Evolutionary conservation across 1,140 invertebrate genomes (phyloP).

Genomic region (Neelides sp.): DNA sequence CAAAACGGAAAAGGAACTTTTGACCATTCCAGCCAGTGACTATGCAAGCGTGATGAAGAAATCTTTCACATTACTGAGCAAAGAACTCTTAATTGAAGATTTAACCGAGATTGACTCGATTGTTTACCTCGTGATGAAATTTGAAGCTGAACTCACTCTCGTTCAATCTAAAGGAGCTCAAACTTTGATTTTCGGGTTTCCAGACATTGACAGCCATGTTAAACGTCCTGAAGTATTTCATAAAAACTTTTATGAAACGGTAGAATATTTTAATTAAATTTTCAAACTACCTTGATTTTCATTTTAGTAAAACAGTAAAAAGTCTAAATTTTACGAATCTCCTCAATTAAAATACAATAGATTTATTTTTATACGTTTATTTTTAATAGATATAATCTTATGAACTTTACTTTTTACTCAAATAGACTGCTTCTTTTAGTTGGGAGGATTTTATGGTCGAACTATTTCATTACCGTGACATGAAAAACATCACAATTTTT

Average conservation of each 20-base stretch:
- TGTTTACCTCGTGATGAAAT: slow-evolving; percentile 16
- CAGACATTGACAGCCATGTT: not conserved
- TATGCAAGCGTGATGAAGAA: slow-evolving; percentile 13
- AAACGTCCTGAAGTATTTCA: slow-evolving; percentile 12
- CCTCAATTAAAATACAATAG: no score
- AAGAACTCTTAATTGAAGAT: slow-evolving; percentile 16
- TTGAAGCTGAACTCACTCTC: slow-evolving; percentile 16
- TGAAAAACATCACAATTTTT: not conserved
- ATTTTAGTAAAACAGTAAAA: no score
- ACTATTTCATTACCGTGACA: not conserved
- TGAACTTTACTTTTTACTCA: not conserved
- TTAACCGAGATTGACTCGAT: slow-evolving; percentile 20
- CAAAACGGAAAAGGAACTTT: not conserved
- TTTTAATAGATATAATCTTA: not conserved
- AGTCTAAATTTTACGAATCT: no score
- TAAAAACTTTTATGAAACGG: slow-evolving; percentile 1
- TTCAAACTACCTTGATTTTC: no score
- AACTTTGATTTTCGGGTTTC: slow-evolving; percentile 15
- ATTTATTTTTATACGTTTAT: not conserved
- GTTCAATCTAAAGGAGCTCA: slow-evolving; percentile 8
- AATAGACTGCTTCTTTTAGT: not conserved
- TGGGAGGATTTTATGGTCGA: not conserved
- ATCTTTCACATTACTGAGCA: slow-evolving; percentile 4
- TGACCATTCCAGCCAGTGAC: not conserved
- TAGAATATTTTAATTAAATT: slow-evolving; percentile 2